Conservation (phyloP, 1,140 invertebrate genomes). For the Heliconius hermathena region DNA sequence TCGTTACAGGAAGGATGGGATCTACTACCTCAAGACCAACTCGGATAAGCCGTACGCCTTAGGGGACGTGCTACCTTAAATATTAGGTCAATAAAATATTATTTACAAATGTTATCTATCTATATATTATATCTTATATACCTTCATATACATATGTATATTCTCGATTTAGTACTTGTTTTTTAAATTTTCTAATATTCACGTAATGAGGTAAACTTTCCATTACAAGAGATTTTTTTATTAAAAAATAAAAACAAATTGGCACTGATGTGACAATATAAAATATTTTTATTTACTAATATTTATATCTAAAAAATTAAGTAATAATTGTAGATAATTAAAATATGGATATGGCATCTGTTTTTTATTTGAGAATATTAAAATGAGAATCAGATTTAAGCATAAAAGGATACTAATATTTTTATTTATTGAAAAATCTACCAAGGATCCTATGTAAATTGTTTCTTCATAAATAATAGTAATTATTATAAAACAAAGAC, state of each 20-base stretch:
- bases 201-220: background rate
- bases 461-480: background rate
- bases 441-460: background rate
- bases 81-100: constrained; percentile 8
- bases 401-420: background rate
- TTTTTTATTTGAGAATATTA: background rate
- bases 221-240: background rate
- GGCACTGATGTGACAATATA: background rate
- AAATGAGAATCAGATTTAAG: background rate
- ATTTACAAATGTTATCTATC: background rate
- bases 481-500: background rate
- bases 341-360: background rate
- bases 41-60: constrained; percentile 69
- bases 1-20: constrained; percentile 75
- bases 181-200: background rate
- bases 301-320: background rate
- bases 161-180: background rate
- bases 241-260: background rate
- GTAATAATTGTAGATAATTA: background rate
- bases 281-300: background rate
- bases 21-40: constrained; percentile 76
- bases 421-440: background rate
- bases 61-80: constrained; percentile 54
- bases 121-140: background rate
- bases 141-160: background rate